A percentile compares a stretch with the other conserved stretches of the same genome.
Evolutionary conservation across 2,113 vertebrate genomes (phyloP).

Genomic region (Corythaeola cristata): DNA sequence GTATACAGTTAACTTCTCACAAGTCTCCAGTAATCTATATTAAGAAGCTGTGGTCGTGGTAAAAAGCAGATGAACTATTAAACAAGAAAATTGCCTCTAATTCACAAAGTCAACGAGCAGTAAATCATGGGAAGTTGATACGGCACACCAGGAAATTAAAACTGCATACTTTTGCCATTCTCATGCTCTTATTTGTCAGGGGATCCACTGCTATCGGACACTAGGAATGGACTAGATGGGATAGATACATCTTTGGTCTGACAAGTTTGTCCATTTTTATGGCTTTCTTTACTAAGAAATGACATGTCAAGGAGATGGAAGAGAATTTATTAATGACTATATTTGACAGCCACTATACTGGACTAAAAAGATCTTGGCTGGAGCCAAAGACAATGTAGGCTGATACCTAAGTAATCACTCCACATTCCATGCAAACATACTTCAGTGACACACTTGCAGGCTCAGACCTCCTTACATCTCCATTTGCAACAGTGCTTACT

Average conservation of each 20-base stretch:
- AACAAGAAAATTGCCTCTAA: not conserved
- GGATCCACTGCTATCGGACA: not conserved
- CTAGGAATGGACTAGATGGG: not conserved
- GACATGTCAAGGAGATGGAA: not conserved
- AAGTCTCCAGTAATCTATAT: conserved; percentile 15
- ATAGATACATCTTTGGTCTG: not conserved
- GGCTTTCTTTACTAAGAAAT: conserved; percentile 36
- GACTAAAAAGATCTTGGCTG: not conserved
- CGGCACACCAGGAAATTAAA: not conserved
- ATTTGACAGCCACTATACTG: not conserved
- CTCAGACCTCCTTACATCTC: not conserved
- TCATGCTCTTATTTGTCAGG: not conserved
- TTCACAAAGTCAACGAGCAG: not conserved
- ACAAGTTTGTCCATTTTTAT: not conserved
- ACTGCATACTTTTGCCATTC: not conserved
- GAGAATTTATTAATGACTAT: not conserved
- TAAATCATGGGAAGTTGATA: not conserved
- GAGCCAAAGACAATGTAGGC: not conserved
- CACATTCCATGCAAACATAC: not conserved
- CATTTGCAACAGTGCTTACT: not conserved
- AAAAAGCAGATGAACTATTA: conserved; percentile 1
- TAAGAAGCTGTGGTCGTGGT: not conserved
- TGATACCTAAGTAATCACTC: not conserved
- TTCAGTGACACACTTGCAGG: not conserved
- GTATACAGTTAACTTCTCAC: conserved; percentile 2